phyloP scores from a whole-genome alignment of 2,888 invertebrate genomes.

The Tolmerus cingulatus region DNA sequence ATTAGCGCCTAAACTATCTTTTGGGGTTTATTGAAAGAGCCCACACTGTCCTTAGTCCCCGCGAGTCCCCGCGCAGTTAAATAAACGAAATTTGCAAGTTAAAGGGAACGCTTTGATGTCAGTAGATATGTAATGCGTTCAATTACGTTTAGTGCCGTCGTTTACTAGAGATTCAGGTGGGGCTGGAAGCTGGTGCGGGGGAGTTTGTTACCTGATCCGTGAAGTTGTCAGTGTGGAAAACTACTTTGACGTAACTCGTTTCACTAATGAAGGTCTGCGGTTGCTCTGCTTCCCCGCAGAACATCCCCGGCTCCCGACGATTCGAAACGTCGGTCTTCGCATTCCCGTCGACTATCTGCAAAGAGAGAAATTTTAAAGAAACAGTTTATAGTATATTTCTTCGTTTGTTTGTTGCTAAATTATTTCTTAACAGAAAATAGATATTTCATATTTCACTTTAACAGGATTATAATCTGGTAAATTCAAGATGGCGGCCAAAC shows the following conservation, averaged over 20 bases:
- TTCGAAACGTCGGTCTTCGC: conserved; percentile 89
- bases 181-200: neutral
- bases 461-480: too few relatives aligned
- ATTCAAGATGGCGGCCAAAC: too few relatives aligned
- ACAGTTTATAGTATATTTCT: neutral
- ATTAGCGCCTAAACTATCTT: conserved; percentile 8
- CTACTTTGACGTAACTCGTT: conserved; percentile 89
- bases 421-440: neutral
- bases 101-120: conserved; percentile 36
- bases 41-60: neutral
- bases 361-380: conserved; percentile 52
- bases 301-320: conserved; percentile 86
- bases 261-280: conserved; percentile 95
- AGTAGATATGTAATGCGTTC: conserved; percentile 6
- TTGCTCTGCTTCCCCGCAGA: conserved; percentile 93
- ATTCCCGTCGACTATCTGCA: conserved; percentile 89
- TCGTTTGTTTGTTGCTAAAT: neutral
- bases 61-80: neutral
- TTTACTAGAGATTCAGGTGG: neutral
- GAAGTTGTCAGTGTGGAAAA: conserved; percentile 92
- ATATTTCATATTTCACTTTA: neutral
- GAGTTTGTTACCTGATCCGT: conserved; percentile 74
- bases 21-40: neutral
- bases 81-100: conserved; percentile 29
- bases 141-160: conserved; percentile 32